Conservation (phyloP, 2,113 vertebrate species). For the Tupaia tana region DNA sequence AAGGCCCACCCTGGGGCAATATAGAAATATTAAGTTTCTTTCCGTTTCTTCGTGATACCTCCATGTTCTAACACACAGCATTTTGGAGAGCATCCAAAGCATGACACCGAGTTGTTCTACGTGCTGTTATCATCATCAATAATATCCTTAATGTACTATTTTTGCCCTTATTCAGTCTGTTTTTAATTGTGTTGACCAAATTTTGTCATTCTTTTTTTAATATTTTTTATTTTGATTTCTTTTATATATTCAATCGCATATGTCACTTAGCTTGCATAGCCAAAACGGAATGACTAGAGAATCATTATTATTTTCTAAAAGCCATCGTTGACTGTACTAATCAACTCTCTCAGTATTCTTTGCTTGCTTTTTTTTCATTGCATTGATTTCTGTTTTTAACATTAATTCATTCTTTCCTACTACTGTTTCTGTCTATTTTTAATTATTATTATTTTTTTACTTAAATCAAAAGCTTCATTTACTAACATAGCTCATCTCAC, state of each 20-base stretch:
- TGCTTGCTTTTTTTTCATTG: not conserved
- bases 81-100: no score
- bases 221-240: no score
- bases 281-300: no score
- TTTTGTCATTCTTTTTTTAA: not conserved
- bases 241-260: no score
- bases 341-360: not conserved
- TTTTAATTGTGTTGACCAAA: not conserved
- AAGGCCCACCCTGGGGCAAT: no score
- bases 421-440: not conserved
- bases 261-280: no score
- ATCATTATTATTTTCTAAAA: not conserved
- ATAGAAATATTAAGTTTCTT: no score
- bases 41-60: no score
- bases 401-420: not conserved
- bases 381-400: conserved; percentile 17
- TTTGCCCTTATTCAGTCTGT: not conserved
- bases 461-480: conserved; percentile 10
- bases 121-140: not conserved
- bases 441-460: not conserved
- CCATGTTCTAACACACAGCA: no score
- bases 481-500: not conserved
- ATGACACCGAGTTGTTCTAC: not conserved
- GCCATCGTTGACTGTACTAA: not conserved
- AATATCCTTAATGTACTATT: not conserved